A percentile compares a stretch with the other conserved stretches of the same genome.
phyloP scores from a whole-genome alignment of 2,888 invertebrate species.

The Cabera pusaria region DNA sequence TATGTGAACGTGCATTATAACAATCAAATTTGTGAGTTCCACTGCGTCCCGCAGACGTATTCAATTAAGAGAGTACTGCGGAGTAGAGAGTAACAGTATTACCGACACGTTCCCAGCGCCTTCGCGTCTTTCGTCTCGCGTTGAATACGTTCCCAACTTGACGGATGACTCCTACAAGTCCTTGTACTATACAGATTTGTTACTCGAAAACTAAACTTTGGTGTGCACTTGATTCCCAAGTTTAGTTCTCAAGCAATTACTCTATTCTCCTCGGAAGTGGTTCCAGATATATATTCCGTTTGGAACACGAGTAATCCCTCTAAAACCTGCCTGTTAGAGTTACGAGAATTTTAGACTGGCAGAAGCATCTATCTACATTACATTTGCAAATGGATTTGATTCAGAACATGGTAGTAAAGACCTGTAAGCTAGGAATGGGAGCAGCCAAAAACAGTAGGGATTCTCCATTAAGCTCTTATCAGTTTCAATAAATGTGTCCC shows the following conservation, averaged over 20 bases:
- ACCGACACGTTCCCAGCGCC: constrained; percentile 42
- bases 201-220: constrained; percentile 46
- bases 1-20: constrained; percentile 24
- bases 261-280: constrained; percentile 36
- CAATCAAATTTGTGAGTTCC: constrained; percentile 45
- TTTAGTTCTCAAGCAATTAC: constrained; percentile 50
- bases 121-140: constrained; percentile 37
- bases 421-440: too few relatives aligned
- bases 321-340: constrained; percentile 14
- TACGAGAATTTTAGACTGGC: constrained; percentile 12
- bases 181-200: constrained; percentile 48
- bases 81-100: constrained; percentile 49
- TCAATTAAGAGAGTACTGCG: constrained; percentile 47
- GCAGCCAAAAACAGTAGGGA: too few relatives aligned
- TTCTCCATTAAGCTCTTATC: too few relatives aligned
- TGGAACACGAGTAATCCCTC: constrained; percentile 14
- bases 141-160: constrained; percentile 43
- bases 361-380: constrained; percentile 14
- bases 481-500: too few relatives aligned
- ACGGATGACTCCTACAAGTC: constrained; percentile 43
- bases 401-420: constrained; percentile 15
- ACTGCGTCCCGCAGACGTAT: constrained; percentile 42
- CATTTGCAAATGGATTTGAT: constrained; percentile 22
- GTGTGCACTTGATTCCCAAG: constrained; percentile 51
- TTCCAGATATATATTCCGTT: constrained; percentile 20